Percentiles rank a stretch among this genome's conserved stretches.
These are phyloP conservation scores for Petrocephalus microphthalmus DNA, from an alignment of 2,113 vertebrate genomes.

Conservation along the genomic window DNA sequence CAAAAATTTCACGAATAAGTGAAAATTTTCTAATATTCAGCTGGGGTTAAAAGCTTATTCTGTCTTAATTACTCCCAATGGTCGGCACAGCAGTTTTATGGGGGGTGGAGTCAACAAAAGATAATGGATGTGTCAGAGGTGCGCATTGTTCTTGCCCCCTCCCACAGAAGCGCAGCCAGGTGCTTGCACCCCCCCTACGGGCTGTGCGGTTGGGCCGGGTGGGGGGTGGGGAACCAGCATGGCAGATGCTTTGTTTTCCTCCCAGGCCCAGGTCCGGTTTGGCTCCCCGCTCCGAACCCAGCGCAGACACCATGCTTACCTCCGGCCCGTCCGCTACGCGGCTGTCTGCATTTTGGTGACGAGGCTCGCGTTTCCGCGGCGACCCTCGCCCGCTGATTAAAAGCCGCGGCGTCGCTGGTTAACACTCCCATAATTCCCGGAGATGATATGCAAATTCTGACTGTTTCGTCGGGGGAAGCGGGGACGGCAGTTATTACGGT, in stretches of 20 bases:
- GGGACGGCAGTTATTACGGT: conserved; percentile 58
- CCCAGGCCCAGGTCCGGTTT: background rate
- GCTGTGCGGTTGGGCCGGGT: background rate
- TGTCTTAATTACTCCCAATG: conserved; percentile 60
- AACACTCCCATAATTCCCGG: conserved; percentile 57
- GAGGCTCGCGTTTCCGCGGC: background rate
- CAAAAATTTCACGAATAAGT: conserved; percentile 17
- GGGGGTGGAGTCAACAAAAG: conserved; percentile 58
- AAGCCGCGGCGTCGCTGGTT: conserved; percentile 44
- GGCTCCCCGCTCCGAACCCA: background rate
- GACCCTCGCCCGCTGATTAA: conserved; percentile 27
- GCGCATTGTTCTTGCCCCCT: conserved; percentile 62
- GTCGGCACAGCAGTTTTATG: conserved; percentile 41
- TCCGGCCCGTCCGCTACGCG: conserved; percentile 12
- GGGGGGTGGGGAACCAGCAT: background rate
- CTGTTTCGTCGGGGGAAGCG: conserved; percentile 61
- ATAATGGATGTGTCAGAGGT: conserved; percentile 60
- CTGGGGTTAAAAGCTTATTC: conserved; percentile 67
- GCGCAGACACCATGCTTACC: background rate
- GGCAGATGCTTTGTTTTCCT: background rate
- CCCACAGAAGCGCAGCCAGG: conserved; percentile 54
- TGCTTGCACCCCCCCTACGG: conserved; percentile 41
- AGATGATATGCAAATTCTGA: conserved; percentile 61
- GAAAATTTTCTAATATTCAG: conserved; percentile 48
- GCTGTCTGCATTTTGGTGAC: conserved; percentile 4